phyloP scores from a whole-genome alignment of 2,113 vertebrate species.

The Camelus dromedarius region DNA sequence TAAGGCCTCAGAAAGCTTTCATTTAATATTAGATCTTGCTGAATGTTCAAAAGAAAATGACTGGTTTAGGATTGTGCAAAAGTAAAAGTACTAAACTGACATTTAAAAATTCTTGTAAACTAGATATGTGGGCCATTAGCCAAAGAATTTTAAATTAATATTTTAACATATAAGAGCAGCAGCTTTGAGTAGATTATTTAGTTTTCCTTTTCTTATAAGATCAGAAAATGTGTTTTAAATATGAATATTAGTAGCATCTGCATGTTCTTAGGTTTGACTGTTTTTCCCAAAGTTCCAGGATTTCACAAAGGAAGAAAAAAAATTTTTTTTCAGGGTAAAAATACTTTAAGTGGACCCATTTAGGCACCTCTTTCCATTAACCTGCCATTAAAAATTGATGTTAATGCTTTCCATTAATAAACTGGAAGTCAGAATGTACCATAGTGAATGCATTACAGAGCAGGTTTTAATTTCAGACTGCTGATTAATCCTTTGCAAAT shows the following conservation, averaged over 20 bases:
- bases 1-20: background rate
- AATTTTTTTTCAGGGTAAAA: background rate
- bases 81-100: background rate
- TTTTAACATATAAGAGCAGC: background rate
- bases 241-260: background rate
- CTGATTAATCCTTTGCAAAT: conserved; percentile 58
- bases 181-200: conserved; percentile 50
- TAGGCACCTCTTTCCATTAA: conserved; percentile 27
- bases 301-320: conserved; percentile 25
- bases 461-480: conserved; percentile 54
- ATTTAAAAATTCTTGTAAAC: background rate
- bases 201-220: background rate
- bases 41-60: conserved; percentile 24
- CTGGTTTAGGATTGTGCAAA: background rate
- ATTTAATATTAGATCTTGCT: background rate
- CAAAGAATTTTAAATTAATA: conserved; percentile 52
- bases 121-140: conserved; percentile 16
- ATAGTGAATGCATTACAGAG: conserved; percentile 1
- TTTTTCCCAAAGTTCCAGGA: background rate
- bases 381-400: conserved; percentile 68
- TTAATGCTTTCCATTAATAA: conserved; percentile 58
- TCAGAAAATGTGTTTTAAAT: conserved; percentile 45
- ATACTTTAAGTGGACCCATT: background rate
- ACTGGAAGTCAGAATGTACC: background rate
- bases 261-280: background rate